These are phyloP conservation scores for Chrysolina haemoptera DNA, from an alignment of 2,888 invertebrate species.

Conservation along the genomic window DNA sequence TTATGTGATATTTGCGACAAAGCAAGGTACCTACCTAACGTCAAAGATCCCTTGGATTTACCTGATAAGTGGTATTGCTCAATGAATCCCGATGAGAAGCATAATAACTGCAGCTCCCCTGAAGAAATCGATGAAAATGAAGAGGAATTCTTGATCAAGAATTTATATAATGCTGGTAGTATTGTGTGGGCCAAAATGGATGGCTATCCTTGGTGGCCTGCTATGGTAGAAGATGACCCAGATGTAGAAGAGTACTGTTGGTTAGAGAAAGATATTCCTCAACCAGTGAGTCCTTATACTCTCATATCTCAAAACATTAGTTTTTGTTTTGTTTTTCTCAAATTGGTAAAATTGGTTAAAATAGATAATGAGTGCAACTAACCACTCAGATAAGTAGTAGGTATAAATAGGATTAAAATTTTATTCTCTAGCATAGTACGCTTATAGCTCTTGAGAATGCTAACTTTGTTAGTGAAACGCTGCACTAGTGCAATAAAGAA, in stretches of 20 bases:
- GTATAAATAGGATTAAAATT: no score
- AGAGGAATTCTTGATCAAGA: constrained; percentile 74
- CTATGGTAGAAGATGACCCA: constrained; percentile 80
- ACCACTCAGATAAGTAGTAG: no score
- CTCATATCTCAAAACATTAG: neutral
- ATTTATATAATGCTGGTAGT: constrained; percentile 76
- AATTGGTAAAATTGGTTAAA: no score
- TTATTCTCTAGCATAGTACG: no score
- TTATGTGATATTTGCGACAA: constrained; percentile 75
- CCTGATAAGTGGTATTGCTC: constrained; percentile 77
- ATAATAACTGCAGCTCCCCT: constrained; percentile 72
- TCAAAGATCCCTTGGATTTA: constrained; percentile 73
- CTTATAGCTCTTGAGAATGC: no score
- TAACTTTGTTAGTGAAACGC: no score
- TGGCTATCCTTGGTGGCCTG: constrained; percentile 83
- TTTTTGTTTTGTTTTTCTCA: no score
- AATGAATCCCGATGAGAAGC: constrained; percentile 74
- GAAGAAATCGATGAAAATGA: constrained; percentile 69
- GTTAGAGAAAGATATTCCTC: constrained; percentile 71
- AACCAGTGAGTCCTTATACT: constrained; percentile 68
- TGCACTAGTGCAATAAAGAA: no score
- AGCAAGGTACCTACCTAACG: constrained; percentile 73
- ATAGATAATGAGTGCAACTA: no score
- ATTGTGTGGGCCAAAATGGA: constrained; percentile 77
- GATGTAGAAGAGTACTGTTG: constrained; percentile 75